Base-by-base conservation (phyloP, 2,797 vertebrate species). In the Thunnus albacares region DNA sequence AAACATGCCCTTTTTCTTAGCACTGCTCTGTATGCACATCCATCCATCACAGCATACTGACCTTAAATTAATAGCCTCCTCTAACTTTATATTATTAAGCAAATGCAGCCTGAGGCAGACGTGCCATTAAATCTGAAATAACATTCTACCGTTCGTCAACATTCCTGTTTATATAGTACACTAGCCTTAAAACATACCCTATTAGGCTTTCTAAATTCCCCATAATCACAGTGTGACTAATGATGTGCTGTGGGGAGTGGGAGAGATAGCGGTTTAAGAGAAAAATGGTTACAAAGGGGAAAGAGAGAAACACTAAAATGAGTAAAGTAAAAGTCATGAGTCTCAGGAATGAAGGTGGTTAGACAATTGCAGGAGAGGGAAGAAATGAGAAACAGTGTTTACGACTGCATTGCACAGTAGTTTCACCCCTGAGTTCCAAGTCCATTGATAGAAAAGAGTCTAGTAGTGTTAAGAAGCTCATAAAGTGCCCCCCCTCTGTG, bases 401-500 rank as follows among this genome's bases (percentile, higher is more conserved):
- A 86, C 61, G 57, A 26, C 75, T 59, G 15, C 8, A 49, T 38
- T 67, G 38, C 28, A 47, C 75, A 53, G 80, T 77, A 65, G 68
- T 81, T 77, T 74, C 38, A 78, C 47, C 53, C 35, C 56, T 62
- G 55, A 80, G 72, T 62, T 82, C 65, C 63, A 71, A 57, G 62
- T 84, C 64, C 78, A 87, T 79, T 89, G 87, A 92, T 66, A 81
- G 62, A 81, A 83, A 77, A 79, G 65, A 75, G 60, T 33, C 30
- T 28, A 30, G 57, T 72, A 56, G 62, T 74, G 62, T 89, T 87
- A 72, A 89, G 80, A 61, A 61, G 87, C 91, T 86, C 84, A 79
- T 94, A 93, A 94, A 94, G 43, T 38, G 51, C 76, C 77, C 68
- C 71, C 91, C 70, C 65, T 55, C 87, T 83, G 87, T 7, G 80